Conservation (phyloP, 2,113 vertebrate genomes). For the Gopherus evgoodei region DNA sequence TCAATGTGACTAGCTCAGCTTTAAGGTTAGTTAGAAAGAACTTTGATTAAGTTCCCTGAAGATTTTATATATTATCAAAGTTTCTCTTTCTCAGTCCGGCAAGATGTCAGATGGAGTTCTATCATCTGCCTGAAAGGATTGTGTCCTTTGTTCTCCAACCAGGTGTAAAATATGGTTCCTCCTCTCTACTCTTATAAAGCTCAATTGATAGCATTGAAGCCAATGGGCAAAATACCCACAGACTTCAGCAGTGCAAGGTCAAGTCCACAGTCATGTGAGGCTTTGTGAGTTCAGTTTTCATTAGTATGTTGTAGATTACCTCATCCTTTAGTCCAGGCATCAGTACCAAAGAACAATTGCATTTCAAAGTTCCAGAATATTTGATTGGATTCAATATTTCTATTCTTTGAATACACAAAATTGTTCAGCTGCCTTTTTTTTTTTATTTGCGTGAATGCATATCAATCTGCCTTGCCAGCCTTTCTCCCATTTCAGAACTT, state of each 20-base stretch:
- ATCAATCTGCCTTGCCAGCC: fast-evolving
- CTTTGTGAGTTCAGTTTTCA: not conserved
- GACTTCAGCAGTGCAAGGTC: fast-evolving
- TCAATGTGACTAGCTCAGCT: not conserved
- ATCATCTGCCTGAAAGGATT: not conserved
- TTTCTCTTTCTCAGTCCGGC: not conserved
- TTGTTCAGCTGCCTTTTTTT: not conserved
- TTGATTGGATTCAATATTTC: not conserved
- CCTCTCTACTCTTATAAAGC: not conserved
- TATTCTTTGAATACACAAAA: not conserved
- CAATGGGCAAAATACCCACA: not conserved
- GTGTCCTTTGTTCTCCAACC: not conserved
- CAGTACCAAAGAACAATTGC: fast-evolving
- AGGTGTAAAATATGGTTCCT: not conserved
- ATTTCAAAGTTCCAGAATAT: not conserved
- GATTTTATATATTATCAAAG: not conserved
- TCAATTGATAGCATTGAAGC: fast-evolving
- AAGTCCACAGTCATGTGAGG: fast-evolving
- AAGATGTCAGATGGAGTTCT: not conserved
- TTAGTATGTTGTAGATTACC: not conserved
- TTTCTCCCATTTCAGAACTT: not conserved
- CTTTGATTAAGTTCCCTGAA: not conserved
- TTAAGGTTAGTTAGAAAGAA: fast-evolving
- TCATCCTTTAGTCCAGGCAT: not conserved
- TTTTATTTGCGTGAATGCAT: not conserved